These are phyloP conservation scores for Axea sp. DNA, from an alignment of 2,888 invertebrate genomes.

Conservation along the genomic window DNA sequence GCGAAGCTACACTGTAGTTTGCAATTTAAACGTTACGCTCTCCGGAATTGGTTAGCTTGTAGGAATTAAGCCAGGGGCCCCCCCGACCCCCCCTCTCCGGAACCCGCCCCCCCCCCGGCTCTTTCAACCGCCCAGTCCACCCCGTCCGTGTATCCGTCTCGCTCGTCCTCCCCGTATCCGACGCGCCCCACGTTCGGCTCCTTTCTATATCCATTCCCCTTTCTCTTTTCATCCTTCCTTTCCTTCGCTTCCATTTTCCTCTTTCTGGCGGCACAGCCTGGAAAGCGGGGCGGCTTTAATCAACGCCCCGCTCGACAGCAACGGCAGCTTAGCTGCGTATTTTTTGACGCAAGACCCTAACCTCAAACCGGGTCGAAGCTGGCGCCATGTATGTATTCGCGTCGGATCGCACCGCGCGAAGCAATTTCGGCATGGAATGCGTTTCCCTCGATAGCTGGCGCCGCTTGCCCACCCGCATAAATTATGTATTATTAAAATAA, in stretches of 20 bases:
- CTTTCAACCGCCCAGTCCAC: slow-evolving; percentile 36
- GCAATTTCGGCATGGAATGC: slow-evolving; percentile 79
- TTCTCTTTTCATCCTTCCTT: slow-evolving; percentile 38
- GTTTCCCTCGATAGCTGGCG: slow-evolving; percentile 77
- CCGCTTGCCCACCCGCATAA: slow-evolving; percentile 76
- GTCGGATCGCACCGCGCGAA: slow-evolving; percentile 73
- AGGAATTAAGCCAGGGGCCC: too few species aligned
- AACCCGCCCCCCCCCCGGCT: too few species aligned
- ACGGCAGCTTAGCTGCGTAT: slow-evolving; percentile 66
- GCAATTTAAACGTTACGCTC: too few species aligned
- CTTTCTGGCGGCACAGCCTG: slow-evolving; percentile 56
- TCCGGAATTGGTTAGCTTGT: too few species aligned
- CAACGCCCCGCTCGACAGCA: slow-evolving; percentile 71
- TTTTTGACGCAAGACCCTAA: slow-evolving; percentile 73
- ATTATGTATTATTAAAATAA: too few species aligned
- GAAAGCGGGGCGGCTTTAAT: slow-evolving; percentile 76
- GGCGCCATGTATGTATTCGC: slow-evolving; percentile 66
- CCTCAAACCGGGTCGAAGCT: slow-evolving; percentile 67
- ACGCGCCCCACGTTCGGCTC: slow-evolving; percentile 43
- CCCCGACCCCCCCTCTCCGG: too few species aligned
- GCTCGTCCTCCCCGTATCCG: slow-evolving; percentile 45
- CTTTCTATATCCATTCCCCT: slow-evolving; percentile 53
- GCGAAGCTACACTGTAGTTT: too few species aligned
- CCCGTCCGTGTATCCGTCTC: slow-evolving; percentile 56
- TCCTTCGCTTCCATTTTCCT: slow-evolving; percentile 42